Conservation (phyloP, 2,113 vertebrate genomes). For the Laticauda colubrina region DNA sequence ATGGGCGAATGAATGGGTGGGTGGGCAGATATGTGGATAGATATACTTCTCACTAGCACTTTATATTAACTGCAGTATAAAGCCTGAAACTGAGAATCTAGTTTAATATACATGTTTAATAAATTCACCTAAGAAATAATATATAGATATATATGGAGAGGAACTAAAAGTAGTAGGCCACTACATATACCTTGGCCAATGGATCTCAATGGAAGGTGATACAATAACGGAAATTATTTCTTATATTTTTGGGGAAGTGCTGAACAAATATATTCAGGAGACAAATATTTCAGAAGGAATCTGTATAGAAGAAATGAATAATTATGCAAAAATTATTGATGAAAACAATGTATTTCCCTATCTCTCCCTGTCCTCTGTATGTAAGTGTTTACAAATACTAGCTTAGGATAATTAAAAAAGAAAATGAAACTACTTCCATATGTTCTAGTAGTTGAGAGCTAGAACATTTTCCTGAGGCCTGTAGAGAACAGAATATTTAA, state of each 20-base stretch:
- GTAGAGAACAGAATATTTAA: constrained; percentile 49
- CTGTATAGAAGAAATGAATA: neutral
- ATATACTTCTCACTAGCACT: neutral
- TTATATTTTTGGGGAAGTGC: neutral
- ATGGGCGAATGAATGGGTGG: neutral
- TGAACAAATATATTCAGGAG: neutral
- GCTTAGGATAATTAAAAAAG: neutral
- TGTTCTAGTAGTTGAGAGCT: constrained; percentile 24
- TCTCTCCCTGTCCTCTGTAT: neutral
- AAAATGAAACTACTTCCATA: constrained; percentile 29
- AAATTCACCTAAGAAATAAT: too few relatives aligned
- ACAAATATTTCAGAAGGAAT: constrained; percentile 1
- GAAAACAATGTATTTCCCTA: neutral
- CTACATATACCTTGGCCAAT: too few relatives aligned
- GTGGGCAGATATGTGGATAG: neutral
- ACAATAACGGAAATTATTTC: neutral
- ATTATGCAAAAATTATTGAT: neutral
- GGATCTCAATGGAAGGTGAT: too few relatives aligned
- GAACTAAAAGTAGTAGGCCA: too few relatives aligned
- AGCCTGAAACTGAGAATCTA: constrained; percentile 44
- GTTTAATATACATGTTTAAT: constrained; percentile 41
- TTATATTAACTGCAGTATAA: neutral
- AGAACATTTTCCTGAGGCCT: constrained; percentile 31
- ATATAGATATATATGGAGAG: too few relatives aligned
- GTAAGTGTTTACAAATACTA: neutral